Percentiles rank a stretch among this genome's conserved stretches.
Conservation (phyloP, 2,113 vertebrate species). For the Atrichornis clamosus region DNA sequence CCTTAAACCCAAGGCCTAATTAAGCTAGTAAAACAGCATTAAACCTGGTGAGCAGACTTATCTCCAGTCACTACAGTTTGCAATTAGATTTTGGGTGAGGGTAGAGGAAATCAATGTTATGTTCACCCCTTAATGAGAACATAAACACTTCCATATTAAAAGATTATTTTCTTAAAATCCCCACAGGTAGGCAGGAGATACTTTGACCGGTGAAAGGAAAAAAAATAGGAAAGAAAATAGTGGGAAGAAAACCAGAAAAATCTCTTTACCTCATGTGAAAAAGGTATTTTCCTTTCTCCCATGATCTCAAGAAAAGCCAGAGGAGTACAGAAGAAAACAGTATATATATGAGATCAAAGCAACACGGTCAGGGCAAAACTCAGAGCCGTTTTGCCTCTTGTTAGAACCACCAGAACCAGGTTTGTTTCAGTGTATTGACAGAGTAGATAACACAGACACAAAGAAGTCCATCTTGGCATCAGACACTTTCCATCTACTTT, state of each 20-base stretch:
- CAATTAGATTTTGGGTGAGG: constrained; percentile 40
- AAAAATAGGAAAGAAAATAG: background rate
- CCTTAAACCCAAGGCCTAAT: constrained; percentile 39
- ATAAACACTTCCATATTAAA: constrained; percentile 21
- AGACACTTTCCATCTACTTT: background rate
- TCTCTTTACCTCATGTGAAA: background rate
- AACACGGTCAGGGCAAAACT: background rate
- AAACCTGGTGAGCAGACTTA: constrained; percentile 32
- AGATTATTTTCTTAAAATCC: constrained; percentile 55
- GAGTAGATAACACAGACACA: background rate
- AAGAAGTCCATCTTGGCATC: background rate
- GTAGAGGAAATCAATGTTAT: background rate
- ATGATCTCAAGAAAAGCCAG: background rate
- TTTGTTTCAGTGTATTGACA: background rate
- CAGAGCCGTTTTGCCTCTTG: background rate
- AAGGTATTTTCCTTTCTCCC: background rate
- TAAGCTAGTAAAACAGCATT: constrained; percentile 45
- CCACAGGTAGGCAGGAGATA: background rate
- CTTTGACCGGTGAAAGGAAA: background rate
- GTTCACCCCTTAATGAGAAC: constrained; percentile 10
- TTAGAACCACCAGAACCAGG: background rate
- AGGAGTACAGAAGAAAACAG: background rate
- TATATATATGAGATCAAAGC: background rate
- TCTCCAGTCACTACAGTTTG: constrained; percentile 1
- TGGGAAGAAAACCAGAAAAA: background rate